These are phyloP conservation scores for Meteorus colon DNA, from an alignment of 2,888 invertebrate genomes.

Conservation along the genomic window DNA sequence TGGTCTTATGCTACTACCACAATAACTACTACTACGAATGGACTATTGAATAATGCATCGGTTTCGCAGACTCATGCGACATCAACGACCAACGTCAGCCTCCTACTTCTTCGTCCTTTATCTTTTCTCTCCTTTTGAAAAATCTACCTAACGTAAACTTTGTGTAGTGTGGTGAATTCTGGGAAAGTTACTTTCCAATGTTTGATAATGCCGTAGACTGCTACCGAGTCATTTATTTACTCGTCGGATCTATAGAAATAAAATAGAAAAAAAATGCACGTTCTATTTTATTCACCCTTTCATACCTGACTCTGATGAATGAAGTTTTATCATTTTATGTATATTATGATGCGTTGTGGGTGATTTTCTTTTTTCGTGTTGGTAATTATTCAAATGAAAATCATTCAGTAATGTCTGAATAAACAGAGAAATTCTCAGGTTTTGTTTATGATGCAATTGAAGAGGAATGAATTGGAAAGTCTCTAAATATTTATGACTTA, in stretches of 20 bases:
- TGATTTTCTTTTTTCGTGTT: neutral
- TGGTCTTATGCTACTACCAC: neutral
- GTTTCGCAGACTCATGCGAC: slow-evolving; percentile 38
- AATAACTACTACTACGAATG: slow-evolving; percentile 53
- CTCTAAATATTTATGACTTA: no score
- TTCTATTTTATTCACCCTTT: neutral
- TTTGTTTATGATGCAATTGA: no score
- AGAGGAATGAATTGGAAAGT: neutral
- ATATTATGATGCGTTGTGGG: neutral
- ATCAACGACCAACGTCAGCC: slow-evolving; percentile 32
- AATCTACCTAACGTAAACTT: slow-evolving; percentile 8
- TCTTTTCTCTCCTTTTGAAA: neutral
- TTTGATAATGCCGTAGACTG: slow-evolving; percentile 29
- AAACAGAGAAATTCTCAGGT: no score
- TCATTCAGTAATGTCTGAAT: no score
- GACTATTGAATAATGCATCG: slow-evolving; percentile 66
- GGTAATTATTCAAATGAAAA: neutral
- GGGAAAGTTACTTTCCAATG: slow-evolving; percentile 24
- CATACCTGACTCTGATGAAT: neutral
- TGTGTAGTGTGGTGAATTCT: neutral
- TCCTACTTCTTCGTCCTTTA: slow-evolving; percentile 14
- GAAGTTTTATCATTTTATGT: neutral
- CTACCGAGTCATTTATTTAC: slow-evolving; percentile 16
- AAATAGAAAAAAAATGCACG: neutral
- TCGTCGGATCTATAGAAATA: neutral